These are phyloP conservation scores for Lutraria rhynchaena DNA, from an alignment of 1,140 invertebrate species.

Conservation along the genomic window DNA sequence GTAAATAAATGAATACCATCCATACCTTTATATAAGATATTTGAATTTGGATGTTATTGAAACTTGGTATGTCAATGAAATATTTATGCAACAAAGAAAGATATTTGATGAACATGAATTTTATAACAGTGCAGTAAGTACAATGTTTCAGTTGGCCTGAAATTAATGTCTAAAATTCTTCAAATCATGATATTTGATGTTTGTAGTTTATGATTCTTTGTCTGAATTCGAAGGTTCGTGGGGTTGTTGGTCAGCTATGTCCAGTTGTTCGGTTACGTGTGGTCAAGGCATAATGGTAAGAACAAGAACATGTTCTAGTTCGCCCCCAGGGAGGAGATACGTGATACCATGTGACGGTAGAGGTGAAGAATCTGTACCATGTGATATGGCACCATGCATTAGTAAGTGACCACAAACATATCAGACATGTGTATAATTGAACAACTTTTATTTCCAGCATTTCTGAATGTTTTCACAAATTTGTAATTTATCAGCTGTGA, in stretches of 20 bases:
- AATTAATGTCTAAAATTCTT: too few relatives aligned
- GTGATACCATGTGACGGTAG: constrained; percentile 66
- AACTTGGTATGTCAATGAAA: background rate
- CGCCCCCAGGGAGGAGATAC: constrained; percentile 55
- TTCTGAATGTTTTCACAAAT: too few relatives aligned
- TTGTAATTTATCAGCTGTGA: too few relatives aligned
- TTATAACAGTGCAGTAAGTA: too few relatives aligned
- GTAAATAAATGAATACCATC: background rate
- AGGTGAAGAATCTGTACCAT: constrained; percentile 12
- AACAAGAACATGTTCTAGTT: constrained; percentile 62
- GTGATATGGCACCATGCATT: constrained; percentile 52
- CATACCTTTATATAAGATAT: background rate
- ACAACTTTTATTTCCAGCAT: too few relatives aligned
- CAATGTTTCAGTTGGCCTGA: too few relatives aligned
- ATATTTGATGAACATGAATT: too few relatives aligned
- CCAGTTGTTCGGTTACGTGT: constrained; percentile 70
- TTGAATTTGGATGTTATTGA: background rate
- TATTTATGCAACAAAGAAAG: too few relatives aligned
- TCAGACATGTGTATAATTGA: too few relatives aligned
- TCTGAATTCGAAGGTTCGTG: constrained; percentile 71
- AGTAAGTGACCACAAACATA: constrained; percentile 32
- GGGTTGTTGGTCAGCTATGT: constrained; percentile 74
- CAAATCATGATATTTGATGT: too few relatives aligned
- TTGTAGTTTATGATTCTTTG: too few relatives aligned
- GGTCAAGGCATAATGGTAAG: constrained; percentile 63